Base-by-base conservation (phyloP, 2,113 vertebrate genomes). In the Leptocoma aspasia region DNA sequence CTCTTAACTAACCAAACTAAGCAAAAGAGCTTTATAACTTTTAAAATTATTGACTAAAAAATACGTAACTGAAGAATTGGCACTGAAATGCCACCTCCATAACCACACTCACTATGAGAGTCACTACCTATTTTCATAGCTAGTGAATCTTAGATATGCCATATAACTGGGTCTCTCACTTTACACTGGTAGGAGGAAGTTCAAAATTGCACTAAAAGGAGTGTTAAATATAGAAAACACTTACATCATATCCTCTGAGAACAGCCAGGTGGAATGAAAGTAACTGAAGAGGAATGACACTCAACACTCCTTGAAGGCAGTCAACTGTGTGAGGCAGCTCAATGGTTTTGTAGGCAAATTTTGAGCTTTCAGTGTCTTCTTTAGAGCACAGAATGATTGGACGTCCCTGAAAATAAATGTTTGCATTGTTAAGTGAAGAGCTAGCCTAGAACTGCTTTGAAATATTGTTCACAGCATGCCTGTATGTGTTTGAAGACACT, bases 231-330 rank as follows among this genome's bases (percentile, higher is more conserved):
- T 11, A 96, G 87, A 56, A 85, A 41, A 45, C 82, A 98, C 99
- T 89, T 98, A 99, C 99, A 11, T 99, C 99, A 30, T 98, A 99
- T 98, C 99, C 99, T 96, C 99, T 97, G 94, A 99, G 98, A 54
- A 99, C 99, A 37, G 99, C 99, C 97, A 99, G 97, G 97, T 99
- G 99, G 97, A 99, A 99, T 15, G 99, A 99, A 53, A 99, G 93
- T 59, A 99, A 97, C 97, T 99, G 99, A 60, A 99, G 98, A 7
- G 99, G 99, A 93, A 99, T 98, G 95, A 99, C 99, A 13, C 98
- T 99, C 90, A 99, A 98, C 96, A 99, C 97, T 83, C 99, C 99
- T 98, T 99, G 99, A 82, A 99, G 98, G 89, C 99, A 99, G 97
- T 99, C 99, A 82, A 99, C 99, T 1, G 98, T 99, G 10, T 98